Base-by-base conservation (phyloP, 2,888 invertebrate genomes). In the Camptogramma bilineatum region DNA sequence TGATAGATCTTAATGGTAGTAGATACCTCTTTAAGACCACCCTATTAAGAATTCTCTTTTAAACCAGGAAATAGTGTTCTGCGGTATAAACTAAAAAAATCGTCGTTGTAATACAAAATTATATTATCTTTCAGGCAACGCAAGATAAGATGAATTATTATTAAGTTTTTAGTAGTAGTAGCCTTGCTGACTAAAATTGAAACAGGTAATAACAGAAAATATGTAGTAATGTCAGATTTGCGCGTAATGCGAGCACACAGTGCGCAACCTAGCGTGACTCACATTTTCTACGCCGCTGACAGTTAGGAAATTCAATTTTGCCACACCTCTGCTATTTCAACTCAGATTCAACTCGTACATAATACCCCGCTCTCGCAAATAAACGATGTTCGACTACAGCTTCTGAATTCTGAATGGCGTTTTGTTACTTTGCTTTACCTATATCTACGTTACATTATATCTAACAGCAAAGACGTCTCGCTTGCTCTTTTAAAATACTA, bases 241-340 rank as follows among this genome's bases (percentile, higher is more conserved):
- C 19, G n/a, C 17, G 2, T 50, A 50, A n/a, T 50, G 5, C 7
- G 21, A 16, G 28, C 50, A 50, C 21, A n/a, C 52, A 39, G 39
- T 10, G 53, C 16, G 42, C 42, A 53, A 44, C 42, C 16, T 21
- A 53, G 24, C 53, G 24, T 18, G 16, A 18, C 46, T 54, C 53
- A 62, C 68, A 74, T 70, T 77, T 72, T 79, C 70, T 68, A 68
- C 64, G 67, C 48, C 54, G 65, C 52, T 73, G 79, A 77, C 61
- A 50, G 69, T 56, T 68, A 73, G 81, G 82, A 80, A 82, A 80
- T 83, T 81, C 75, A 62, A 69, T 71, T 67, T 69, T 34, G 39
- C 62, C 56, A 55, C 57, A 62, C 66, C 50, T 50, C 18, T 48
- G 48, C 16, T 59, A 34, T 53, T 64, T 53, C 18, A 62, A 46